A percentile compares a stretch with the other conserved stretches of the same genome.
Evolutionary conservation across 2,113 vertebrate genomes (phyloP).

Genomic region (Sigmodon hispidus): DNA sequence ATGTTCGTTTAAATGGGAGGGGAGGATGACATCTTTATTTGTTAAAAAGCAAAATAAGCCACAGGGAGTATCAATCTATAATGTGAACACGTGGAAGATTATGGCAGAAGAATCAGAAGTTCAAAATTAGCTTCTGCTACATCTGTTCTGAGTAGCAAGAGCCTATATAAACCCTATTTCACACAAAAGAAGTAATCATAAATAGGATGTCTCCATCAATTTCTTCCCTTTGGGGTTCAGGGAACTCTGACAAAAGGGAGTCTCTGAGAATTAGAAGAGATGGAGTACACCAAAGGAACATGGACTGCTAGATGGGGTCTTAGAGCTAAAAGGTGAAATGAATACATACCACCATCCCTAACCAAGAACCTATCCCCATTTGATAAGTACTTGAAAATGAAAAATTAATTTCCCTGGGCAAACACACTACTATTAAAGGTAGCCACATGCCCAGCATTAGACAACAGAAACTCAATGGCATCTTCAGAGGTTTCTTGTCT

Average conservation of each 20-base stretch:
- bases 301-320: too few relatives aligned
- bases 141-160: background rate
- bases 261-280: background rate
- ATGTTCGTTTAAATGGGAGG: background rate
- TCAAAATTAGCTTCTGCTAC: background rate
- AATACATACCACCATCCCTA: background rate
- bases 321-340: background rate
- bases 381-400: background rate
- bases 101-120: background rate
- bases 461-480: background rate
- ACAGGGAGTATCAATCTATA: background rate
- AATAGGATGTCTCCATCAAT: background rate
- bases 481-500: background rate
- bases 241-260: background rate
- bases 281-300: background rate
- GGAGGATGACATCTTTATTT: background rate
- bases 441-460: background rate
- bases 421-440: background rate
- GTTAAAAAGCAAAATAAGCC: background rate
- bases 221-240: background rate
- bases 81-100: background rate
- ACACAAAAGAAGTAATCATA: background rate
- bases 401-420: background rate
- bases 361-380: background rate
- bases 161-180: background rate